Base-by-base conservation (phyloP, 2,797 vertebrate species). In the Chanos chanos region DNA sequence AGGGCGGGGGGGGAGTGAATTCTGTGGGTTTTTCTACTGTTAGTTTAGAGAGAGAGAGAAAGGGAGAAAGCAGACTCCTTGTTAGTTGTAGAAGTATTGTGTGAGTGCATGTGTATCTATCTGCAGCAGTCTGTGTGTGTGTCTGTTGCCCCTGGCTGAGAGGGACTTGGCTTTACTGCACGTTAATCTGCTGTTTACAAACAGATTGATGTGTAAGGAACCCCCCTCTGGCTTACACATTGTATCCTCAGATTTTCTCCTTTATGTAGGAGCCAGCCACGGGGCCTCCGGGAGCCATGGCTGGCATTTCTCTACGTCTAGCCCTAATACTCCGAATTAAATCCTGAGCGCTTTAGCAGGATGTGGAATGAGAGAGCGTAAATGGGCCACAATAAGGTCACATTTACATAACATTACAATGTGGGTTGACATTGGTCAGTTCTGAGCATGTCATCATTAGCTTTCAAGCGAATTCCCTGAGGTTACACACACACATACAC, bases 141-240 rank as follows among this genome's bases (percentile, higher is more conserved):
- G 22, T 24, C 48, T 68, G 76, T 77, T 79, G 30, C 66, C 69
- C 79, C 77, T 59, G 51, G 70, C 64, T 83, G 68, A 59, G 61
- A 48, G 74, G 52, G 73, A 81, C 78, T 82, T 79, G 80, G 62
- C 85, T 86, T 85, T 85, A 71, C 79, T 79, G 78, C 71, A 63
- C 79, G 77, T 77, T 86, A 87, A 89, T 89, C 81, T 86, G 80
- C 61, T 87, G 82, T 89, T 89, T 89, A 87, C 86, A 85, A 89
- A 89, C 88, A 89, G 80, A 86, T 78, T 83, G 86, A 85, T 85
- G 85, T 87, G 81, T 87, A 81, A 80, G 78, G 82, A 80, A 67
- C 79, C 85, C 83, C 79, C 85, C 83, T 81, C 57, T 75, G 80
- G 87, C 81, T 77, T 81, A 80, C 80, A 77, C 68, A 45, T 76